Percentiles rank a stretch among this genome's conserved stretches.
Conservation (phyloP, 2,888 invertebrate genomes). For the Tipula helvola region DNA sequence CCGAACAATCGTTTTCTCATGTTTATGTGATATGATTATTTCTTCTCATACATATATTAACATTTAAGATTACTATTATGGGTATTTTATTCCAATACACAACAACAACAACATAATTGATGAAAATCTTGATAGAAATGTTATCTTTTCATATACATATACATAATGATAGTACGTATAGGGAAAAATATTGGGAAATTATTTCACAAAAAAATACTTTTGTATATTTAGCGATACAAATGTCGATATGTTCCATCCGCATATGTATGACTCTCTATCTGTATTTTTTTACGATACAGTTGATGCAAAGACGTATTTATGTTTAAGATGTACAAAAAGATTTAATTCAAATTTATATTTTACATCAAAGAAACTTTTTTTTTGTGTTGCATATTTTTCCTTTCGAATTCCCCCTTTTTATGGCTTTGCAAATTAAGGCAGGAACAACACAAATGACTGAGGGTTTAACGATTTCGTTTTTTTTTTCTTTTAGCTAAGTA, state of each 20-base stretch:
- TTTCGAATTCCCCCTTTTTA: neutral
- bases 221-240: neutral
- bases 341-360: slow-evolving; percentile 4
- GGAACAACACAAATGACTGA: neutral
- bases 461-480: neutral
- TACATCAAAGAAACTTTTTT: neutral
- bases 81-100: neutral
- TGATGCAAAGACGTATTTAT: neutral
- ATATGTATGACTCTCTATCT: neutral
- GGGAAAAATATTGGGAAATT: neutral
- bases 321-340: neutral
- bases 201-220: neutral
- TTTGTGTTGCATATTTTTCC: neutral
- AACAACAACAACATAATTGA: neutral
- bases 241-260: neutral
- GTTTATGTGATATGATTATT: slow-evolving; percentile 4
- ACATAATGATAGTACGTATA: neutral
- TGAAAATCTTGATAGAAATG: neutral
- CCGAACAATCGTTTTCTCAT: slow-evolving; percentile 4
- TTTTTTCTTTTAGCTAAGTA: neutral
- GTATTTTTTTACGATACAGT: neutral
- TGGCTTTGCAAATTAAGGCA: neutral
- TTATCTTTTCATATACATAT: neutral
- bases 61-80: neutral
- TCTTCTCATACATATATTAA: neutral